Base-by-base conservation (phyloP, 2,888 invertebrate genomes). In the Dicyrtoma fusca region DNA sequence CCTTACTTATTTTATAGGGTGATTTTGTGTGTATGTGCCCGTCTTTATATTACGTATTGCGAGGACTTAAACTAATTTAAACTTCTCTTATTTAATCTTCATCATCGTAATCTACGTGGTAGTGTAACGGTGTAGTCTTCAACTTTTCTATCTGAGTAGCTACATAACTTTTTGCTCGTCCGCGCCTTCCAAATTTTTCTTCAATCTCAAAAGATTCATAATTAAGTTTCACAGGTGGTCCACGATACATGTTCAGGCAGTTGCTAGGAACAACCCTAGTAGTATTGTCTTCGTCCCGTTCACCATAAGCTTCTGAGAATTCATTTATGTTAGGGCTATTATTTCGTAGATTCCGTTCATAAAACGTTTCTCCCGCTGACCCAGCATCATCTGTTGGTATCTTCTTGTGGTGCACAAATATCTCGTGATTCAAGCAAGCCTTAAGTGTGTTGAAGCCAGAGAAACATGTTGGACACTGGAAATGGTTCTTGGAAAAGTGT, bases 401-500 rank as follows among this genome's bases (percentile, higher is more conserved):
- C 11, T 61, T 61, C 5, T 61, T 61, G 19, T 61, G 14, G 14
- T 61, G 61, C 42, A 61, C 19, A 8, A 6, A 13, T 14, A 42
- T 5, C n/a, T 61, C 61, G n/a, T 61, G 61, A 1, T 42, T 13
- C 8, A n/a, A 42, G 19, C 61, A 61, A 44, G n/a, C 42, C 19
- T 14, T 34, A 10, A 61, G 34, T 4, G 34, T 61, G 21, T 4
- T 34, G 42, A 61, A 61, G 19, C 61, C 61, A 14, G 5, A 42
- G 10, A 61, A 42, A 19, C 61, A 61, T 1, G 42, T 61, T 6
- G 61, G 61, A 17, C 61, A 61, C 19, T 34, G 34, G 44, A 42
- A 61, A 19, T 61, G 61, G 42, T 61, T 42, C 44, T 42, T 13
- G 42, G 61, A 34, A 26, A 19, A 26, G 42, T 61, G 61, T 42